Percentiles rank a stretch among this genome's conserved stretches.
These are phyloP conservation scores for Lutjanus argentimaculatus DNA, from an alignment of 2,797 vertebrate species.

Conservation along the genomic window DNA sequence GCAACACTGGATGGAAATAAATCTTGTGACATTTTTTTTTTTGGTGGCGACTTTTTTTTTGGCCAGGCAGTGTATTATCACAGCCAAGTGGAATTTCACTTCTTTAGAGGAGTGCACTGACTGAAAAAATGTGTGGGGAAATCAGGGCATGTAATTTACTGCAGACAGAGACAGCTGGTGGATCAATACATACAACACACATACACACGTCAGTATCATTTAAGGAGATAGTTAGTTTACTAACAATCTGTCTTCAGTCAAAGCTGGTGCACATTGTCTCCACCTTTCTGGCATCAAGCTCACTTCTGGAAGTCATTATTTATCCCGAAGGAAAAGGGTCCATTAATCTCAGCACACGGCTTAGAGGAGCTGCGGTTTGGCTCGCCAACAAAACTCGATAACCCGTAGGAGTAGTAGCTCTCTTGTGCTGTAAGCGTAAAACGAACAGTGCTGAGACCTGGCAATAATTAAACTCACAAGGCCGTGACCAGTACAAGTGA, in stretches of 20 bases:
- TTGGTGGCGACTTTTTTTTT: too few relatives aligned
- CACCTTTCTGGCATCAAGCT: slow-evolving; percentile 22
- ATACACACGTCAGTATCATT: background rate
- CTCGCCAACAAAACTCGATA: slow-evolving; percentile 19
- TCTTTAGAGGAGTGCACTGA: background rate
- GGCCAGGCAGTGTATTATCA: too few relatives aligned
- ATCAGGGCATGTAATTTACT: slow-evolving; percentile 17
- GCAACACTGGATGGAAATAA: too few relatives aligned
- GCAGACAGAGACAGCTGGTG: slow-evolving; percentile 38
- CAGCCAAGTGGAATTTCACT: background rate
- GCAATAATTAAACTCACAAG: slow-evolving; percentile 34
- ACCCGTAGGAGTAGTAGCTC: slow-evolving; percentile 2
- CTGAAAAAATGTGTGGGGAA: background rate
- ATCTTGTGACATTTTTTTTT: too few relatives aligned
- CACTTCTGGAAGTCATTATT: slow-evolving; percentile 24
- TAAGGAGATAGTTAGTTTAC: slow-evolving; percentile 18
- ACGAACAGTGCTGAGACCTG: slow-evolving; percentile 28
- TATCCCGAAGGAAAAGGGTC: background rate
- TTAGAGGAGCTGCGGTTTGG: slow-evolving; percentile 9
- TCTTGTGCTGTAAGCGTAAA: slow-evolving; percentile 14
- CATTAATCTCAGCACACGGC: slow-evolving; percentile 38
- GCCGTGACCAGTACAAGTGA: background rate
- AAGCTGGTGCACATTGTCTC: slow-evolving; percentile 31
- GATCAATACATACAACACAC: slow-evolving; percentile 48
- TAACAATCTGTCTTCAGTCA: slow-evolving; percentile 32